phyloP scores from a whole-genome alignment of 2,888 invertebrate genomes.

The Archips crataeganus region DNA sequence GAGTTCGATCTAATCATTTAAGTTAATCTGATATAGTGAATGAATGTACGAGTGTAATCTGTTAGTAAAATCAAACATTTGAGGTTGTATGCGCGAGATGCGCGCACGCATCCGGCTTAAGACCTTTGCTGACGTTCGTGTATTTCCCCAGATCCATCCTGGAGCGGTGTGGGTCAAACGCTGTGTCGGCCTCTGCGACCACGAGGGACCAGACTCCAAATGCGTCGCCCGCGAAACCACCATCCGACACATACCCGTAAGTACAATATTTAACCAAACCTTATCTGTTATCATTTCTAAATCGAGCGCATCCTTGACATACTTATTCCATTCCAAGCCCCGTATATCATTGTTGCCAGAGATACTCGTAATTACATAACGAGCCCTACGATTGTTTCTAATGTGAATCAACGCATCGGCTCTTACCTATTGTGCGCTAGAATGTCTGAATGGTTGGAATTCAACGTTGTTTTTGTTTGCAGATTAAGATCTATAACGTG shows the following conservation, averaged over 20 bases:
- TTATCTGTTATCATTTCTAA: conserved; percentile 63
- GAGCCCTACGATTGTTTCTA: conserved; percentile 36
- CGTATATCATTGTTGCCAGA: conserved; percentile 58
- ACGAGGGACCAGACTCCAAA: conserved; percentile 61
- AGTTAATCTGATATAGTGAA: neutral
- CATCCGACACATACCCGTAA: conserved; percentile 72
- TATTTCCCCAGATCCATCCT: conserved; percentile 76
- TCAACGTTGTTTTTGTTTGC: conserved; percentile 47
- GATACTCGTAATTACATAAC: conserved; percentile 66
- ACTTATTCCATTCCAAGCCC: conserved; percentile 54
- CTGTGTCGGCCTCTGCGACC: conserved; percentile 77
- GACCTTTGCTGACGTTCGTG: conserved; percentile 45
- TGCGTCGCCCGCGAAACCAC: conserved; percentile 66
- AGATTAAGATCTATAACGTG: conserved; percentile 76
- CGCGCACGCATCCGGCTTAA: conserved; percentile 51
- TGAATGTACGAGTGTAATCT: neutral
- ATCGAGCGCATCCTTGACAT: conserved; percentile 73
- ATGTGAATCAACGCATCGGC: conserved; percentile 44
- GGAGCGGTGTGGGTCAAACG: conserved; percentile 78
- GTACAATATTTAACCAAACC: conserved; percentile 49
- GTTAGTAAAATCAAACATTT: neutral
- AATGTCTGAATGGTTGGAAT: conserved; percentile 22
- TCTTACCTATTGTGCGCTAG: conserved; percentile 25
- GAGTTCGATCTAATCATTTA: neutral
- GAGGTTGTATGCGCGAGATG: neutral